Base-by-base conservation (phyloP, 2,113 vertebrate species). In the Pogonocichla stellata region DNA sequence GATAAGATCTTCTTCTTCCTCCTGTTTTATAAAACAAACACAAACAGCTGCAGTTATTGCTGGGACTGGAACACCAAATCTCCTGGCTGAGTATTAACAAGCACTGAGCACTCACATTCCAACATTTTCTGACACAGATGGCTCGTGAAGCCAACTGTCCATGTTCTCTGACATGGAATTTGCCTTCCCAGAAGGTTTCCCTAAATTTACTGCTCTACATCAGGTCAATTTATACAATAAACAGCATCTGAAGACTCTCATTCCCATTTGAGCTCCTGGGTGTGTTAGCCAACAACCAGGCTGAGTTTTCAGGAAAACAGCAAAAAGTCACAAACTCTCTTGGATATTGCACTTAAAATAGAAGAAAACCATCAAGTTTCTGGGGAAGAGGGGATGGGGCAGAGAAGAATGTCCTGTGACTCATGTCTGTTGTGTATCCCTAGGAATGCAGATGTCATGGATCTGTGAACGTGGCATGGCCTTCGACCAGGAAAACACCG, bases 21-120 rank as follows among this genome's bases (percentile, higher is more conserved):
- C 71, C 95, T 96, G 82, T 54, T 75, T 42, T 12, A 24, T 6
- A 33, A 88, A 90, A 77, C 9, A 28, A 75, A 80, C 28, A 61
- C 11, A 83, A 93, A 83, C 15, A 62, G 40, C 54, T 73, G 50
- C 33, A 73, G 40, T 93, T 80, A 90, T 14, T n/a, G 42, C n/a
- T 42, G 42, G 56, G 71, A 24, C 43, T 86, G 51, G 67, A 94
- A 62, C 34, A 62, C 6, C 29, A 66, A 15, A 20, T 57, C 5
- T 38, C 65, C 48, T 38, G 69, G 43, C 19, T 1, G 2, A 75
- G 43, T 12, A 54, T 24, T 47, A 51, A 36, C 28, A 48, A 64
- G 50, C 10, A 42, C 28, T 28, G 43, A 88, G 34, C 34, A 40
- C 20, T 54, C 56, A 45, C 14, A 22, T 62, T 29, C 18, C 17